Evolutionary conservation across 2,797 vertebrate genomes (phyloP).

Genomic region (Crotalus adamanteus): DNA sequence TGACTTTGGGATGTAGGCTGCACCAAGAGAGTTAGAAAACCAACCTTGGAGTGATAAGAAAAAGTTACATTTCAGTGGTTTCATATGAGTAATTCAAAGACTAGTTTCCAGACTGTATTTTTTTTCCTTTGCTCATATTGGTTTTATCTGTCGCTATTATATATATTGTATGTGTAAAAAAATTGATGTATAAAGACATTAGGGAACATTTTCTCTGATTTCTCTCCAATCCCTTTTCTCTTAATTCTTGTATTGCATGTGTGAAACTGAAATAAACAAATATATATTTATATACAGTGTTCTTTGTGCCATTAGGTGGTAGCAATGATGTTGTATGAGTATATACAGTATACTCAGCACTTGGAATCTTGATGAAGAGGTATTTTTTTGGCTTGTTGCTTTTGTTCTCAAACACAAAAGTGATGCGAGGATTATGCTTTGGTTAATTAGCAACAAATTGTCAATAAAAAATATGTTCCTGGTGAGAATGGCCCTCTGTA

Average conservation of each 20-base stretch:
- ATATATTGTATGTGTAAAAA: not conserved
- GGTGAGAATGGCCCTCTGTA: not conserved
- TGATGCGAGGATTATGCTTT: not conserved
- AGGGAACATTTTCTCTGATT: not conserved
- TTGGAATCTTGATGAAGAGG: not conserved
- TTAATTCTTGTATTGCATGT: not conserved
- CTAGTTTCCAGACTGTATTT: not conserved
- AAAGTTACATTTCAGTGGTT: fast-evolving
- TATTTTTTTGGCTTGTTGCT: not conserved
- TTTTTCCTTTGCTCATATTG: not conserved
- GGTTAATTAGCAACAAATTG: not conserved
- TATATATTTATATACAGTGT: not conserved
- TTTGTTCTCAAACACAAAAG: not conserved
- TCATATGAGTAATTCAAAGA: not conserved
- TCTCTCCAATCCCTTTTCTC: not conserved
- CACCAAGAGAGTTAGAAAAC: not conserved
- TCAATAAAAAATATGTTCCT: not conserved
- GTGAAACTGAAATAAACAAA: not conserved
- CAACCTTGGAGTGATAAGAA: not conserved
- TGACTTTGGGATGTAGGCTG: slow-evolving; percentile 26
- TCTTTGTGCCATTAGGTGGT: not conserved
- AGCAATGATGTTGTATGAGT: not conserved
- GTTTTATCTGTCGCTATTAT: not conserved
- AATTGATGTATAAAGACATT: not conserved
- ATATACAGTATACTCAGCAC: not conserved